A percentile compares a stretch with the other conserved stretches of the same genome.
phyloP scores from a whole-genome alignment of 1,140 invertebrate species.

The Bombus superbus region DNA sequence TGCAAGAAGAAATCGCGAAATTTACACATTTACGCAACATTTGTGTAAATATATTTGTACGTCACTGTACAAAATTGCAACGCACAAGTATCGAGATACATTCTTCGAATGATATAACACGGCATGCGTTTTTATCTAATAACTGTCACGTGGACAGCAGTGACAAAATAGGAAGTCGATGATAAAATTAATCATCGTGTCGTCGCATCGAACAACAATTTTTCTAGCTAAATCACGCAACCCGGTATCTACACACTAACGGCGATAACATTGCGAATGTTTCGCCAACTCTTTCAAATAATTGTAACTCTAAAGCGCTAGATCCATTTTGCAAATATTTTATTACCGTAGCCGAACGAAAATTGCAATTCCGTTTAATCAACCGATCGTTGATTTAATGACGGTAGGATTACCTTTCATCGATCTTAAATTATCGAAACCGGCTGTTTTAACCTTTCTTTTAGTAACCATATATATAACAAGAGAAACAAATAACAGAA shows the following conservation, averaged over 20 bases:
- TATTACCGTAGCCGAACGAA: not conserved
- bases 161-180: not conserved
- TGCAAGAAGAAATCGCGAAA: not conserved
- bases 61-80: not conserved
- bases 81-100: not conserved
- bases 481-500: too few species aligned
- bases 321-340: not conserved
- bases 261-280: not conserved
- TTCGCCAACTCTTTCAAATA: not conserved
- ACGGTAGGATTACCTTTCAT: not conserved
- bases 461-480: too few species aligned
- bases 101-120: not conserved
- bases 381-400: not conserved
- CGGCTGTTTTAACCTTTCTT: too few species aligned
- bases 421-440: not conserved
- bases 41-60: not conserved
- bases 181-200: slow-evolving; percentile 28
- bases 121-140: not conserved
- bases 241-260: not conserved
- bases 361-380: not conserved
- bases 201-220: not conserved
- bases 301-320: not conserved
- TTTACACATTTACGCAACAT: not conserved
- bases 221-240: not conserved
- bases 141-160: not conserved